Base-by-base conservation (phyloP, 2,113 vertebrate genomes). In the Leucosticte australis region DNA sequence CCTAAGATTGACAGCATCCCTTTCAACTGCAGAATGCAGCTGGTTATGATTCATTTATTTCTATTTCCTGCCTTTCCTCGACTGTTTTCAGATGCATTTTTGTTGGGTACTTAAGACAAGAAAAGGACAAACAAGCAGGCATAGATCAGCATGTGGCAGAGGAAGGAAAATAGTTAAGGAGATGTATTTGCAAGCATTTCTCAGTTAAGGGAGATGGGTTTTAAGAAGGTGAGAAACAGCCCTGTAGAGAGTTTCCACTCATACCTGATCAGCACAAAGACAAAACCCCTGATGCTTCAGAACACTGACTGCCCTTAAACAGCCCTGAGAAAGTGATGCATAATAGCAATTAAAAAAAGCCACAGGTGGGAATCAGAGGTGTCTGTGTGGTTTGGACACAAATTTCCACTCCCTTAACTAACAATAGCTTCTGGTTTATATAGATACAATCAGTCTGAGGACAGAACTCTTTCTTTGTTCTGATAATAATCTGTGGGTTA, bases 1-100 rank as follows among this genome's bases (percentile, higher is more conserved):
- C 33, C 27, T 52, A 39, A 60, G 59, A 88, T 92, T 83, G 83
- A 73, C 79, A 89, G 71, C 84, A 89, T 91, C 86, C 35, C 56
- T 86, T 94, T 92, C 86, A 93, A 42, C 42, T 90, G 76, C 92
- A 63, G 80, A 80, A n/a, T 71, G 90, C 90, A 96, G 86, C 71
- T 94, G 92, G 68, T 77, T 90, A 35, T 92, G 89, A 95, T 92
- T 94, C 42, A 92, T 90, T 87, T 90, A 56, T 79, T 97, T 96
- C 78, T 90, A 74, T 86, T 95, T 93, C 53, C 49, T 96, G 88
- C 88, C 68, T 92, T 83, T 92, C 79, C 57, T 95, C 64, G 62
- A 55, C 79, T 75, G 35, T 71, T 92, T 49, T 68, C 60, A 78
- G 52, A 44, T 88, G 47, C 88, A 83, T 96, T 97, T 95, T 86